Evolutionary conservation across 2,888 invertebrate species (phyloP).

Genomic region (Bedellia somnulentella): DNA sequence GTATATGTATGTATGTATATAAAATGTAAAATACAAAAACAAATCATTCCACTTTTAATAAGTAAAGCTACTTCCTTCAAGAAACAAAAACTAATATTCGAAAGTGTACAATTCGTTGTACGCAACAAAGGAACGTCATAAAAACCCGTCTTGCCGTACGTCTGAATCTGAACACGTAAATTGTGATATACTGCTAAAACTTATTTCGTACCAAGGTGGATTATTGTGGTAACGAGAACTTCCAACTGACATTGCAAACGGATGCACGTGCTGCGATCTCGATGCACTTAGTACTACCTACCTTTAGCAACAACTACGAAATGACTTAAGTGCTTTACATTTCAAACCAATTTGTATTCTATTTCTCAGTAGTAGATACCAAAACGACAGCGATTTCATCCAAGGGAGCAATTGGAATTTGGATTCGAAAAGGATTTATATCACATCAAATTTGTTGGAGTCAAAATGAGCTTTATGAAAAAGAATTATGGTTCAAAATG

Average conservation of each 20-base stretch:
- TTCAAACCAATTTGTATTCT: too few species aligned
- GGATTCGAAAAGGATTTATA: too few species aligned
- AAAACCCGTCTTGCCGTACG: constrained; percentile 2
- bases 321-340: too few species aligned
- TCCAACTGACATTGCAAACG: constrained; percentile 47
- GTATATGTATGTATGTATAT: too few species aligned
- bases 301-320: too few species aligned
- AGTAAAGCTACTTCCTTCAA: not conserved
- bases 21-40: too few species aligned
- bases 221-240: constrained; percentile 54
- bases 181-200: constrained; percentile 38
- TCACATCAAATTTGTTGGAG: too few species aligned
- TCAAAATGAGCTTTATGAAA: too few species aligned
- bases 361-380: too few species aligned
- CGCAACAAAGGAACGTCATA: not conserved
- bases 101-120: not conserved
- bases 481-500: too few species aligned
- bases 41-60: not conserved
- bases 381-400: too few species aligned
- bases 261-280: constrained; percentile 50
- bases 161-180: constrained; percentile 16
- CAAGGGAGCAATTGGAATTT: too few species aligned
- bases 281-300: constrained; percentile 43
- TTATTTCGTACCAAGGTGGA: constrained; percentile 37
- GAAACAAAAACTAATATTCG: not conserved